Evolutionary conservation across 2,888 invertebrate species (phyloP), one percentile per base, ranked within the genome.

Genomic region (Acholoe squamosa): DNA sequence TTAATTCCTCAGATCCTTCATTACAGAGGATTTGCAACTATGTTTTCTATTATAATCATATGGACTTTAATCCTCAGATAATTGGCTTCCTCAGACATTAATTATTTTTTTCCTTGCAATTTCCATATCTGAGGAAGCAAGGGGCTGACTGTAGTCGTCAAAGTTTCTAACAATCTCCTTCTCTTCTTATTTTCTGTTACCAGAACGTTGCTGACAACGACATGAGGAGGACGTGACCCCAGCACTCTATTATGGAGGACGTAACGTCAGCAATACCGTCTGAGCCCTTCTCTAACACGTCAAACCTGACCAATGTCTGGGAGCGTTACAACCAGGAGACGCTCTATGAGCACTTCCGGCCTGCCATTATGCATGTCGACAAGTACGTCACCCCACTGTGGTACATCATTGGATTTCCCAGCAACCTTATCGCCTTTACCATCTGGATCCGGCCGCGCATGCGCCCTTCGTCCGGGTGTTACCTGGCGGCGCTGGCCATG

Each of bases 381-480:
- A 93, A 93, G 89, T 94, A 94, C 90, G 92, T 95, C 25, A 94
- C 95, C 3, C 95, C 95, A 1, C 91, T 95, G 61, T 95, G 95
- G 89, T 95, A 94, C 92, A 92, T 93, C 52, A 91, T 96, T 28
- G 96, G 96, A n/a, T 94, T 96, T 90, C 95, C 95, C 0, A 95
- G 95, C 88, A 95, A 96, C 92, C 93, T 95, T 86, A 91, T 96
- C n/a, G 94, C 95, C 7, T 94, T 95, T 90, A 90, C 94, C 61
- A 94, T 96, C 77, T 96, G 96, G 96, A 94, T 95, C 51, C 94
- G 94, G 84, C 94, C 93, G 89, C 93, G 94, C 89, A 95, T 96
- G 95, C 93, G 95, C 19, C 95, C 95, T 89, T 95, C 95, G 0
- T 96, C 96, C 19, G 95, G 96, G 43, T 94, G 94, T 89, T 96